Base-by-base conservation (phyloP, 64 coral and sea anemone genomes). In the Pocillopora verrucosa region DNA sequence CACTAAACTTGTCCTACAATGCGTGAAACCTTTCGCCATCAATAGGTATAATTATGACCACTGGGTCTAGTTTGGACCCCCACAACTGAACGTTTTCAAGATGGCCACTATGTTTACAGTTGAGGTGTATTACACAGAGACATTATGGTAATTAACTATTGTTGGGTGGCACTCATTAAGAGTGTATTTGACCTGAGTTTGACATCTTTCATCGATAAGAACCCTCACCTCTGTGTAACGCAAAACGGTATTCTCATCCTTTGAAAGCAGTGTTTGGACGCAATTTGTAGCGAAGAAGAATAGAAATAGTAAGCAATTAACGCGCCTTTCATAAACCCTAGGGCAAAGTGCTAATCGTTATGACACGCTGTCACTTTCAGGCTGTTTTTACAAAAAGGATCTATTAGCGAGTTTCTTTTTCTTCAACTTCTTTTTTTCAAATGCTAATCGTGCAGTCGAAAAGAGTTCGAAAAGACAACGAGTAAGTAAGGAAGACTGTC, bases 141-240 rank as follows among this genome's bases (percentile, higher is more conserved):
- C 73, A 84, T 84, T 76, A 85, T 70, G 80, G 22, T 91, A 77
- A 91, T 84, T 91, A 65, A 84, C 72, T 24, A 84, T 85, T 85
- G 89, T 91, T 84, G 36, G 78, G 72, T 91, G 82, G 80, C 89
- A 84, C 61, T 51, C 80, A 85, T 84, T 83, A 84, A 25, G 70
- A 85, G 82, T 84, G 80, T 75, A 62, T 84, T 76, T 81, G 72
- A 84, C 80, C 84, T 64, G 26, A 24, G 80, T 61, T 85, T 90
- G 89, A 72, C 57, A 75, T 91, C 58, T 60, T 82, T 76, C 36
- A 84, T 76, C 72, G 65, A 91, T 75, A 65, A 72, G 45, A 76
- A 51, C 79, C 76, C 65, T 91, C 74, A 16, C 60, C 76, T 24
- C 51, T 65, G 20, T 76, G 59, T 76, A 84, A 84, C 58, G 82